These are phyloP conservation scores for Australoheros facetus DNA, from an alignment of 2,797 vertebrate genomes.

Conservation along the genomic window DNA sequence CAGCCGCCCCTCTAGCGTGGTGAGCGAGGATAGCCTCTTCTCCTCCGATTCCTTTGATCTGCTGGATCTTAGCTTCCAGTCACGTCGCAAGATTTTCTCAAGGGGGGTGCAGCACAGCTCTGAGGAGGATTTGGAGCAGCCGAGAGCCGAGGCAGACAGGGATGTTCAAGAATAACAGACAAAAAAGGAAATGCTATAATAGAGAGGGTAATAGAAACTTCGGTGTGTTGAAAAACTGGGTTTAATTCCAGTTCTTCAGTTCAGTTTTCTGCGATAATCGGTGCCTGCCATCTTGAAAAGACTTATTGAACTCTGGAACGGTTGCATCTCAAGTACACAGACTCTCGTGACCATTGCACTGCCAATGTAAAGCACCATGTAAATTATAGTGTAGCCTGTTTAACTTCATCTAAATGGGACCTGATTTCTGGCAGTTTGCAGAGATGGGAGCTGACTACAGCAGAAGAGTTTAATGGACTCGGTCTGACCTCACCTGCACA, in stretches of 20 bases:
- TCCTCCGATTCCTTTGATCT: slow-evolving; percentile 83
- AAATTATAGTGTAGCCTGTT: slow-evolving; percentile 3
- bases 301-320: slow-evolving; percentile 13
- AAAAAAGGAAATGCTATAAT: slow-evolving; percentile 41
- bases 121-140: slow-evolving; percentile 70
- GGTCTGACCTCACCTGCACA: slow-evolving; percentile 17
- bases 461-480: neutral
- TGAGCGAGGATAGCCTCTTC: slow-evolving; percentile 84
- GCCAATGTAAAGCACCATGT: slow-evolving; percentile 19
- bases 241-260: neutral
- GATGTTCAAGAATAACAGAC: slow-evolving; percentile 4
- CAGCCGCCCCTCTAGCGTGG: slow-evolving; percentile 81
- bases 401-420: neutral
- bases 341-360: slow-evolving; percentile 16
- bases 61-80: slow-evolving; percentile 76
- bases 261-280: slow-evolving; percentile 9
- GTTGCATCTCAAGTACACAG: slow-evolving; percentile 10
- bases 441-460: neutral
- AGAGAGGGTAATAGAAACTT: neutral
- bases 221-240: neutral
- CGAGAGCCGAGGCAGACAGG: neutral
- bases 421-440: neutral
- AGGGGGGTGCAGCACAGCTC: slow-evolving; percentile 61
- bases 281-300: slow-evolving; percentile 20
- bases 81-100: slow-evolving; percentile 66